phyloP scores from a whole-genome alignment of 2,113 vertebrate species.

The Stegostoma tigrinum region DNA sequence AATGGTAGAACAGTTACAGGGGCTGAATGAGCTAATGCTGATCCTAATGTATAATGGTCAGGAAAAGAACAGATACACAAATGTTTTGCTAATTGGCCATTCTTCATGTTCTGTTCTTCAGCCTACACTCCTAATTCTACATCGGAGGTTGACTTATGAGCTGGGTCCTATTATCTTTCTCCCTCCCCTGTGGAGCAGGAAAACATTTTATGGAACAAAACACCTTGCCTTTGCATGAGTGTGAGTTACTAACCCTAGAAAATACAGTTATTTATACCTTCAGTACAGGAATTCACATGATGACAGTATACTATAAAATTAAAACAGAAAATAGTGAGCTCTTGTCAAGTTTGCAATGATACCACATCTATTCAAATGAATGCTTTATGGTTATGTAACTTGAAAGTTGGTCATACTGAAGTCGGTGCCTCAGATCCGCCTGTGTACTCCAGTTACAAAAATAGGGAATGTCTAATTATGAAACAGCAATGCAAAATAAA shows the following conservation, averaged over 20 bases:
- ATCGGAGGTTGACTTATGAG: not conserved
- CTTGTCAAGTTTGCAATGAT: not conserved
- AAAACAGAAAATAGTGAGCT: not conserved
- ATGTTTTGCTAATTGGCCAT: not conserved
- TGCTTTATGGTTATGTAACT: not conserved
- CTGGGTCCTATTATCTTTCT: not conserved
- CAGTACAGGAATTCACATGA: not conserved
- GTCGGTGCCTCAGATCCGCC: not conserved
- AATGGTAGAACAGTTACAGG: no score
- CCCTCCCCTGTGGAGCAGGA: not conserved
- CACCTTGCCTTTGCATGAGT: no score
- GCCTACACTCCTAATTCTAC: not conserved
- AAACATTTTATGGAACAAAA: not conserved
- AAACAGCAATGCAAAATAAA: not conserved
- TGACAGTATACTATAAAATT: not conserved
- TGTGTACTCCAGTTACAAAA: not conserved
- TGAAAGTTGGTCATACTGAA: not conserved
- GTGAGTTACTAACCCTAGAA: not conserved
- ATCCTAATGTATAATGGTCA: no score
- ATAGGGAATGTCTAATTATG: not conserved
- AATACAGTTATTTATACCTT: not conserved
- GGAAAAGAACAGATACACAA: not conserved
- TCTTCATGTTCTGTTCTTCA: not conserved
- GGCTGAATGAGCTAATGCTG: no score
- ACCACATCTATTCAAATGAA: not conserved